Evolutionary conservation across 2,888 invertebrate genomes (phyloP), one percentile per base, ranked within the genome.

Genomic region (Xestobium rufovillosum): DNA sequence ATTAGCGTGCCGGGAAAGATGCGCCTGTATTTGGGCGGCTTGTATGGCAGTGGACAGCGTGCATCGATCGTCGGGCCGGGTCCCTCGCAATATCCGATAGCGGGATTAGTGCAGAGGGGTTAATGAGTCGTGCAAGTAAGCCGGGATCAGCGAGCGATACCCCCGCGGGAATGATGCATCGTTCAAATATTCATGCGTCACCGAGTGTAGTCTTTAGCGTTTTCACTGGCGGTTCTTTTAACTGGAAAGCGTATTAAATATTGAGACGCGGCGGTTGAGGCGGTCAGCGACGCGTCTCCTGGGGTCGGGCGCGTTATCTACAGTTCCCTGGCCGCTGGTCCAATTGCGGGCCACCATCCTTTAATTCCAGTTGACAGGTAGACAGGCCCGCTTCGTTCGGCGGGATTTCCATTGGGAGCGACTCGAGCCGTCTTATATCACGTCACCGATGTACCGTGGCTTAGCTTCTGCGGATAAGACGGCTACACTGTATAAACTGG

Each of bases 351-450:
- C 60, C 52, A 57, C 68, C 69, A 70, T 71, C 67, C 71, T 70
- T 71, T 71, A 71, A 71, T 71, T 71, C 69, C 62, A 63, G 59
- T 64, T 70, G 71, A 71, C 71, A 71, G 70, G 71, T 71, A 68
- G 57, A 60, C 59, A 57, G 62, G 57, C 53, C 51, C 47, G 60
- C 53, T 48, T 53, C 54, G 52, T 50, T 46, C 48, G 50, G 50
- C 50, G 51, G 57, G 57, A 60, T 59, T 59, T 60, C 64, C 64
- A 61, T 45, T 51, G 62, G 60, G 62, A 61, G 54, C 51, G 49
- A 53, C 56, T 55, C 44, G 44, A 48, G 51, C 57, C 55, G 57
- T 55, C 59, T 58, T 59, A 60, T 60, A 59, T 60, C 59, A 59
- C 58, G 45, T 36, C 36, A 37, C 39, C 39, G 41, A 38, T 38